phyloP scores from a whole-genome alignment of 64 coral and sea anemone genomes.

The Actinia tenebrosa region DNA sequence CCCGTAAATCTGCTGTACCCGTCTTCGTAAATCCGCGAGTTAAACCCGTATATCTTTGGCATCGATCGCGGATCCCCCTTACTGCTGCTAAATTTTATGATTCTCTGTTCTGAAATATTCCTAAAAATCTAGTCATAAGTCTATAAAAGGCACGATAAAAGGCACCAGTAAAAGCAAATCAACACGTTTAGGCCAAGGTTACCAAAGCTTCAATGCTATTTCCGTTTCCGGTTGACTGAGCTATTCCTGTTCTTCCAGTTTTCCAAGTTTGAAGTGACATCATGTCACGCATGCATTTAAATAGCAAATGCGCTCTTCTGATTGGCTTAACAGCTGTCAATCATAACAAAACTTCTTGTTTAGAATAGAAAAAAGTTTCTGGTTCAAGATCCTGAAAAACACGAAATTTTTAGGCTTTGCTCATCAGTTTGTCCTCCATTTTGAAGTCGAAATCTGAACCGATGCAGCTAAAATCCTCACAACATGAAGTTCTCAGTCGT shows the following conservation, averaged over 20 bases:
- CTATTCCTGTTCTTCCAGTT: constrained; percentile 60
- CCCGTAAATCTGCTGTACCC: too few relatives aligned
- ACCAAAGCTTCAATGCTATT: not conserved
- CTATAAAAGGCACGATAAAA: too few relatives aligned
- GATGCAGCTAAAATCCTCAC: not conserved
- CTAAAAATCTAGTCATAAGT: too few relatives aligned
- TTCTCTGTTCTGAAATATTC: too few relatives aligned
- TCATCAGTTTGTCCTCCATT: constrained; percentile 2
- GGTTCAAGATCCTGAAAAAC: constrained; percentile 24
- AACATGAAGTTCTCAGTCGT: constrained; percentile 56
- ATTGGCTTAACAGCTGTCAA: constrained; percentile 41
- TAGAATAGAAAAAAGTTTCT: constrained; percentile 21
- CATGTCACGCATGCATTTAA: not conserved
- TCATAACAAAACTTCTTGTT: constrained; percentile 36
- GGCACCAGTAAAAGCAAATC: not conserved
- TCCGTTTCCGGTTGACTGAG: constrained; percentile 8
- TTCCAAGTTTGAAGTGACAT: constrained; percentile 29
- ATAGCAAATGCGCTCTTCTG: constrained; percentile 14
- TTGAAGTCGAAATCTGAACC: not conserved
- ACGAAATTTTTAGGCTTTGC: constrained; percentile 25
- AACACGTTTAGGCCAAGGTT: not conserved
- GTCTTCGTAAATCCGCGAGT: too few relatives aligned
- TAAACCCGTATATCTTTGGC: too few relatives aligned
- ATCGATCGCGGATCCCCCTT: too few relatives aligned
- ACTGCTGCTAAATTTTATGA: too few relatives aligned